phyloP scores from a whole-genome alignment of 2,797 vertebrate genomes.

The Nannoperca obscura region DNA sequence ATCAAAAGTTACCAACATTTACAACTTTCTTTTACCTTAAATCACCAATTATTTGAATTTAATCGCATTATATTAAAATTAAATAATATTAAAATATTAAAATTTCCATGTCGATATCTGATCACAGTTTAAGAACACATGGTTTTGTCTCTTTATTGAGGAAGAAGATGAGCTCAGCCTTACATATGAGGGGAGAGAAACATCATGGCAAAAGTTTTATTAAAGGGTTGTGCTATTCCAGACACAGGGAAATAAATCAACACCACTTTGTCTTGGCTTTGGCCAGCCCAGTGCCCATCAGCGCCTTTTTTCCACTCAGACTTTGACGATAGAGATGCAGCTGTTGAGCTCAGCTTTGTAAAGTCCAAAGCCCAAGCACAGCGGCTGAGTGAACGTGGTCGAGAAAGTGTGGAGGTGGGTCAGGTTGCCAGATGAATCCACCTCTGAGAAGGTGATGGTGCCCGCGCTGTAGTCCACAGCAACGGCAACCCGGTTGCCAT shows the following conservation, averaged over 20 bases:
- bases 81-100: too few species aligned
- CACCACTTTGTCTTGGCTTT: conserved; percentile 12
- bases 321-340: conserved; percentile 72
- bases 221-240: not conserved
- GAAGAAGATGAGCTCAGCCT: conserved; percentile 9
- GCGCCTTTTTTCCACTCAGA: conserved; percentile 38
- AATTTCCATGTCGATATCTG: not conserved
- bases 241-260: not conserved
- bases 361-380: conserved; percentile 84
- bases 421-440: conserved; percentile 68
- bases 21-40: not conserved
- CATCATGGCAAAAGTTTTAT: not conserved
- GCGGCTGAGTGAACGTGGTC: conserved; percentile 76
- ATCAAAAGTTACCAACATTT: conserved; percentile 1
- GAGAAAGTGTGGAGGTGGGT: conserved; percentile 82
- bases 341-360: conserved; percentile 85
- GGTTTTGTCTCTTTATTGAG: conserved; percentile 9
- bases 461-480: conserved; percentile 79
- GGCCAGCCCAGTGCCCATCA: not conserved
- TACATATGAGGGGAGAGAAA: conserved; percentile 9
- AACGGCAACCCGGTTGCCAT: conserved; percentile 71
- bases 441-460: conserved; percentile 83
- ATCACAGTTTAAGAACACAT: not conserved
- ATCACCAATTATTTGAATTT: not conserved
- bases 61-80: too few species aligned